Percentiles rank a stretch among this genome's conserved stretches.
Conservation (phyloP, 2,888 invertebrate species). For the Drosophila anomelani region DNA sequence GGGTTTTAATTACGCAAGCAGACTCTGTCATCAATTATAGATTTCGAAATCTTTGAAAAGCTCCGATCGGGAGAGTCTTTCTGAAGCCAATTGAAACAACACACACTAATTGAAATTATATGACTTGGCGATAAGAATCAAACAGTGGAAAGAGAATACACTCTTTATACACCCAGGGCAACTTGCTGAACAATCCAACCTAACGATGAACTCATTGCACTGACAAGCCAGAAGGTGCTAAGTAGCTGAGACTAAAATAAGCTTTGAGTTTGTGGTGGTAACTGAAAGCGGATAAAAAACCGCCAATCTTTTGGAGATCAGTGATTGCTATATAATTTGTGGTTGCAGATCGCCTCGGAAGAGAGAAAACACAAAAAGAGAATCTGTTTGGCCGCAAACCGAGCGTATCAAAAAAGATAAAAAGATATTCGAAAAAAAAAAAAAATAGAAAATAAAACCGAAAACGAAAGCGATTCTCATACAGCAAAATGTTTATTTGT, state of each 20-base stretch:
- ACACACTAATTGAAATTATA: constrained; percentile 68
- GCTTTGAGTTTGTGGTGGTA: constrained; percentile 9
- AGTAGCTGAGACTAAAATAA: constrained; percentile 22
- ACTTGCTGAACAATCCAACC: constrained; percentile 39
- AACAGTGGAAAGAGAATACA: constrained; percentile 16
- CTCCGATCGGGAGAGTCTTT: neutral
- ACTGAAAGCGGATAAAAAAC: constrained; percentile 10
- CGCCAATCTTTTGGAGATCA: constrained; percentile 20
- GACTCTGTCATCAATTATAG: constrained; percentile 1
- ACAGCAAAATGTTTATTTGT: constrained; percentile 34
- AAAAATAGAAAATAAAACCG: constrained; percentile 15
- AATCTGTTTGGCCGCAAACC: constrained; percentile 62
- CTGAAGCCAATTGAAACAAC: constrained; percentile 35
- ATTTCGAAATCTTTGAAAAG: constrained; percentile 17
- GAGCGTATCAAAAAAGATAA: constrained; percentile 30
- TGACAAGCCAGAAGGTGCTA: constrained; percentile 55
- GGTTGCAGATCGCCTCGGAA: constrained; percentile 1
- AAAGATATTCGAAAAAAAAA: constrained; percentile 28
- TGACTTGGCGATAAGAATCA: constrained; percentile 71
- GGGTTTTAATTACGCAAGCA: neutral
- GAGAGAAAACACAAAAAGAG: constrained; percentile 30
- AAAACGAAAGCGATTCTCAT: constrained; percentile 54
- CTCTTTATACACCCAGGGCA: neutral
- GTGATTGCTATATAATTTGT: constrained; percentile 15
- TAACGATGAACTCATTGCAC: constrained; percentile 71